Base-by-base conservation (phyloP, 2,888 invertebrate genomes). In the Cantharis rustica region DNA sequence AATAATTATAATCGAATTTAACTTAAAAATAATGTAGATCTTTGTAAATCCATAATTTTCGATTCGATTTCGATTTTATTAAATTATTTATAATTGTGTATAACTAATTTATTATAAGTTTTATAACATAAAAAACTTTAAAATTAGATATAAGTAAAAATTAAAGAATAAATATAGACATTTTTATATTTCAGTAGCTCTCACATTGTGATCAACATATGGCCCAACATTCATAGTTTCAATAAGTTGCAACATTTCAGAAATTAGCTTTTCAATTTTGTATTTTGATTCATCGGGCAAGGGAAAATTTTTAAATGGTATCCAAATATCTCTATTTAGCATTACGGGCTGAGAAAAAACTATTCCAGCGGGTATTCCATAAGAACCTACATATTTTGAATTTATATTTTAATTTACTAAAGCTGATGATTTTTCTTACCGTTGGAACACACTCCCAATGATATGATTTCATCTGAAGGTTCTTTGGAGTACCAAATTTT, bases 301-400 rank as follows among this genome's bases (percentile, higher is more conserved):
- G 0, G 86, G 86, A 81, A 85, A 86, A 27, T 81, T 81, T 27
- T 77, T 70, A 73, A 82, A 84, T 17, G 91, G 90, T 73, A 79
- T 81, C 91, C 91, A 91, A 79, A 82, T 80, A 17, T 87, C 88
- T 72, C 89, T 82, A 63, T 87, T 82, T 61, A 89, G 86, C 71
- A 86, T 82, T 11, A 88, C 89, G 7, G 92, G 92, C 84, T 92
- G 92, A 0, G 92, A 92, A 86, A 92, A 91, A 68, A 88, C 85
- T 10, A 92, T 88, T 66, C 90, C 87, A 76, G 89, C 87, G 2
- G 88, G 87, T 79, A 92, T 88, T 70, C 90, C 91, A 85, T 91
- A 91, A 11, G 90, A 85, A 61, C 91, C 91, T 91, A 80, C 10
- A 68, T 69, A 31, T 63, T 71, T 27, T 27, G 27, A 13, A 66